Evolutionary conservation across 2,797 vertebrate species (phyloP), one percentile per base, ranked within the genome.

Genomic region (Typhlichthys subterraneus): DNA sequence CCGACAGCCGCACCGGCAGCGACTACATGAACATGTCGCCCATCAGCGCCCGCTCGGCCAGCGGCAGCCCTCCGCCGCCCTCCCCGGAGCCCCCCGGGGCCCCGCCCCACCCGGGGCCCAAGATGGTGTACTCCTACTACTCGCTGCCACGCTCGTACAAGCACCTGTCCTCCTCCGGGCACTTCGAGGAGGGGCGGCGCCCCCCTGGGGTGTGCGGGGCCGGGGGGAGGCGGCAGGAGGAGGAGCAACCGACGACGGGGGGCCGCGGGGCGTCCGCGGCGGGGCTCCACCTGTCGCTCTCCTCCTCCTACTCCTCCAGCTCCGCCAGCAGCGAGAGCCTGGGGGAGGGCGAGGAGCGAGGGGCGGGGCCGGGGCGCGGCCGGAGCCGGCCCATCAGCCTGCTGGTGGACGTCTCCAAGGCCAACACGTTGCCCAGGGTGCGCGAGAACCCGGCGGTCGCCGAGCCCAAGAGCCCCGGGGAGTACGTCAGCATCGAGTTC

Each of bases 21-120:
- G 94, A 95, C 75, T 95, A 95, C 29, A 88, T 95, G 92, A 94
- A 93, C 80, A 95, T 95, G 94, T 95, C 93, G 14, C 93, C 94
- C 4, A 90, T 92, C 63, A 93, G 89, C 10, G 72, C 89, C 14
- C 89, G 81, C 2, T 91, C 90, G 13, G 89, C 90, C 51, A 91
- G 84, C 5, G 90, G 86, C 23, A 92, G 83, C 29, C 85, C 90
- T 5, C 91, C 91, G 11, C 84, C 19, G 19, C 19, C 19, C 19
- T 23, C 85, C 56, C 66, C 81, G 48, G 63, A 87, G 10, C 70
- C 78, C 57, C 50, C 67, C 1, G 6, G 92, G 91, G 49, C 82
- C 65, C 6, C 81, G 62, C 88, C 89, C 51, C 88, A 89, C 15
- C 87, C 80, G 8, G 63, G 84, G 14, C 91, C 92, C 12, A 93